Base-by-base conservation (phyloP, 2,113 vertebrate genomes). In the Hassar affinis region DNA sequence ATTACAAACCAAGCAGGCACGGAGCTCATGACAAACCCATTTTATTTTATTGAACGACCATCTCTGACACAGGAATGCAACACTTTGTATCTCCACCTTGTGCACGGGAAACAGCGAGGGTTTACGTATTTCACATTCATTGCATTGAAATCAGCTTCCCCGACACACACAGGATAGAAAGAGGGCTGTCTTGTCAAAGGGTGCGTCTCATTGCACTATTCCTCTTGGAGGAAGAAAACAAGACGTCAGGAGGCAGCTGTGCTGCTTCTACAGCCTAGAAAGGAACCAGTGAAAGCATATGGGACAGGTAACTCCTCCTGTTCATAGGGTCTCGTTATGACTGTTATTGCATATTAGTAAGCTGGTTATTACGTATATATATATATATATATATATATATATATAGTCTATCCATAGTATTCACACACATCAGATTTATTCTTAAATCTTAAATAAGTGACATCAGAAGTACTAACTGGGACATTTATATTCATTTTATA, bases 321-420 rank as follows among this genome's bases (percentile, higher is more conserved):
- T 86, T 80, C 80, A 14, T 79, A 15, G 85, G 61, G 88, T 78
- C 8, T 49, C 76, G 89, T 87, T 83, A 3, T 52, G 45, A 92
- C 93, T 94, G 14, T 92, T 93, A 93, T 94, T 94, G 94, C 93
- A 94, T 93, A 93, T 91, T 49, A 87, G 87, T 92, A 90, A 92
- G 91, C 90, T 93, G 92, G 93, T 90, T 89, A n/a, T 88, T 87
- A 42, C 38, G 38, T 42, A 84, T 85, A 78, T n/a, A n/a, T n/a
- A n/a, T n/a, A n/a, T n/a, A n/a, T n/a, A n/a, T n/a, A n/a, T n/a
- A n/a, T n/a, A n/a, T n/a, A n/a, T n/a, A n/a, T n/a, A n/a, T n/a
- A n/a, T n/a, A n/a, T 78, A 59, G n/a, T 64, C 30, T 71, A 68
- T 90, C 71, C 83, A 75, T 78, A 52, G 68, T 72, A 56, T 66